These are phyloP conservation scores for Epinephelus coioides DNA, from an alignment of 2,797 vertebrate genomes.

Conservation along the genomic window DNA sequence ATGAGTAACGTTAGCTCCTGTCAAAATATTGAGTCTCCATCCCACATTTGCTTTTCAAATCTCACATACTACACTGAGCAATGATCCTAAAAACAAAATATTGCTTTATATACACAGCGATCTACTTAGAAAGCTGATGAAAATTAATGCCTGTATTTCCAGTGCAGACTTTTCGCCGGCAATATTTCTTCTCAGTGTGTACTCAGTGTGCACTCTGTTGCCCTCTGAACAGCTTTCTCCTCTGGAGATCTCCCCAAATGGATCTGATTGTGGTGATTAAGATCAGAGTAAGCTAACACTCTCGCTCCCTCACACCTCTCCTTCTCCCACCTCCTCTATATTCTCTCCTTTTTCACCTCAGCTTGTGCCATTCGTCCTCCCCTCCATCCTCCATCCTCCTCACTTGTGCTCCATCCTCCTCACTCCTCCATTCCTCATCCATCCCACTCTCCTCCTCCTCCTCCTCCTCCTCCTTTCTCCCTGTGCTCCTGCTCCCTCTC, in stretches of 20 bases:
- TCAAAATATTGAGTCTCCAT: slow-evolving; percentile 76
- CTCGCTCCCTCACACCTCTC: slow-evolving; percentile 64
- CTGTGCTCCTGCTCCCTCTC: slow-evolving; percentile 74
- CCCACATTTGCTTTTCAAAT: slow-evolving; percentile 79
- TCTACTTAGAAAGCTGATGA: slow-evolving; percentile 72
- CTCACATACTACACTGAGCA: slow-evolving; percentile 64
- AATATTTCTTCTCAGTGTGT: slow-evolving; percentile 75
- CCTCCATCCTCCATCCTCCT: slow-evolving; percentile 38
- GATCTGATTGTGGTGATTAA: slow-evolving; percentile 90
- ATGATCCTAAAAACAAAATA: slow-evolving; percentile 77
- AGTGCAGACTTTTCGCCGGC: slow-evolving; percentile 63
- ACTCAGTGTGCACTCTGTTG: slow-evolving; percentile 71
- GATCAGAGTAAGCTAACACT: slow-evolving; percentile 88
- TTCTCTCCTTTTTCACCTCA: slow-evolving; percentile 61
- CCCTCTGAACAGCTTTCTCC: slow-evolving; percentile 66
- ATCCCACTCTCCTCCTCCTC: slow-evolving; percentile 54
- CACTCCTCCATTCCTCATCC: slow-evolving; percentile 58
- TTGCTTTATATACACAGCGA: slow-evolving; percentile 70
- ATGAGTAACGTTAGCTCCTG: slow-evolving; percentile 76
- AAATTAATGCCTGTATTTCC: slow-evolving; percentile 80
- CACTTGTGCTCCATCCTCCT: slow-evolving; percentile 54
- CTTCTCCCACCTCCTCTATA: slow-evolving; percentile 45
- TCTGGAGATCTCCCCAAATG: slow-evolving; percentile 78
- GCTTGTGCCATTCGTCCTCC: slow-evolving; percentile 59
- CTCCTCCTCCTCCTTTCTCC: slow-evolving; percentile 52